Evolutionary conservation across 1,140 invertebrate species (phyloP).

Genomic region (Aphaenogaster floridana): DNA sequence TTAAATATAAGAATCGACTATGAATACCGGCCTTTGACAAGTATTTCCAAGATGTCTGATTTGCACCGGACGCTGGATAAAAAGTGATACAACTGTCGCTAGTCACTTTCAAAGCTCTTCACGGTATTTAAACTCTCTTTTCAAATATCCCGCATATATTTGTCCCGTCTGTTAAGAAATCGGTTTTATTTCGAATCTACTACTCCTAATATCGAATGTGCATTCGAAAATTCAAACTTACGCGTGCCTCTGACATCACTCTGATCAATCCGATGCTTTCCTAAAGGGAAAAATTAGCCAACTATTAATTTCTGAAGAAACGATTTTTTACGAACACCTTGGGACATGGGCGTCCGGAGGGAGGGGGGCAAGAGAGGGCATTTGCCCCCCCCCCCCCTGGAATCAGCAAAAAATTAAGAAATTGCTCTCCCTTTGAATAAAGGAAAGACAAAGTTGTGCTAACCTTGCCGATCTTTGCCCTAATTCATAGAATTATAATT

Average conservation of each 20-base stretch:
- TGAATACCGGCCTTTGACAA: too few relatives aligned
- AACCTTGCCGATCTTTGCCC: too few relatives aligned
- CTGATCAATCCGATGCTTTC: neutral
- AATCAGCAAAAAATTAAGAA: too few relatives aligned
- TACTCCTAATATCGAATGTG: neutral
- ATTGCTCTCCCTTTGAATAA: too few relatives aligned
- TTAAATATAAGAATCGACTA: too few relatives aligned
- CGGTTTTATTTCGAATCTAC: neutral
- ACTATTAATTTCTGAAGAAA: too few relatives aligned
- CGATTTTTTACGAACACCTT: too few relatives aligned
- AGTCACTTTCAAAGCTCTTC: neutral
- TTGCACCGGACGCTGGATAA: neutral
- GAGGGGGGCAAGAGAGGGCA: too few relatives aligned
- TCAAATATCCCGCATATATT: neutral
- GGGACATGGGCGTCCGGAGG: too few relatives aligned
- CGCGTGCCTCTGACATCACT: neutral
- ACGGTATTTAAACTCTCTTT: neutral
- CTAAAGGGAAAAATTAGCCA: neutral
- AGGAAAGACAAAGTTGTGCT: too few relatives aligned
- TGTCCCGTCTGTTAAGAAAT: neutral
- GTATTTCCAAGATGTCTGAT: neutral
- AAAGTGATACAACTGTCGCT: neutral
- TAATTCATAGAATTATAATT: too few relatives aligned
- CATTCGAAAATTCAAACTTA: neutral
- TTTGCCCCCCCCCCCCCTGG: too few relatives aligned